Percentiles rank a stretch among this genome's conserved stretches.
phyloP scores from a whole-genome alignment of 1,140 invertebrate genomes.

The Diploscapter pachys region DNA sequence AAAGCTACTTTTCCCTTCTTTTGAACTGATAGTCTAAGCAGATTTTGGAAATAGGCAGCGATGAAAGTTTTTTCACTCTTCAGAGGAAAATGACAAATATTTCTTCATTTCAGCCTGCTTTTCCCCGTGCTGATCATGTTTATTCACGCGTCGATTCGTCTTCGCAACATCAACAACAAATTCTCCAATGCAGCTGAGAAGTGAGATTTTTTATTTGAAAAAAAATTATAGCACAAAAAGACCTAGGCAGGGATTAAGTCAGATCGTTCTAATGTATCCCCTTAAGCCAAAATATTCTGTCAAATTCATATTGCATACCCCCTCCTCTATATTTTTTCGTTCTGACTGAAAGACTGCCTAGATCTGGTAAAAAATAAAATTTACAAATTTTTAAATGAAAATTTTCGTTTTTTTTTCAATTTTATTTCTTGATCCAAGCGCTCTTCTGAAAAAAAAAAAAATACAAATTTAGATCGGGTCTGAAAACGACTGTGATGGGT shows the following conservation, averaged over 20 bases:
- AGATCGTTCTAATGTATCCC: not conserved
- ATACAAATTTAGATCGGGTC: slow-evolving; percentile 5
- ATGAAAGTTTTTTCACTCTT: too few species aligned
- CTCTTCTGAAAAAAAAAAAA: slow-evolving; percentile 4
- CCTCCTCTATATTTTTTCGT: not conserved
- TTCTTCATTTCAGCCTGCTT: slow-evolving; percentile 19
- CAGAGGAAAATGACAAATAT: too few species aligned
- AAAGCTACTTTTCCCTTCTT: too few species aligned
- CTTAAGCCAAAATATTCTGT: not conserved
- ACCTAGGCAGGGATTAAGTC: not conserved
- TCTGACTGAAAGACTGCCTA: not conserved
- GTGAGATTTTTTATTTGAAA: not conserved
- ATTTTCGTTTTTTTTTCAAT: not conserved
- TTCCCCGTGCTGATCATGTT: slow-evolving; percentile 25
- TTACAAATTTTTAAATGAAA: not conserved
- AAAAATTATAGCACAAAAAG: not conserved
- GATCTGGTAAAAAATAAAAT: not conserved
- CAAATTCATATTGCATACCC: not conserved
- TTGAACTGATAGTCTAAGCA: too few species aligned
- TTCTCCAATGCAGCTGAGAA: slow-evolving; percentile 15
- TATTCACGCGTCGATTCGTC: slow-evolving; percentile 23
- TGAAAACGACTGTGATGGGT: slow-evolving; percentile 28
- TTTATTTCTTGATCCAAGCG: not conserved
- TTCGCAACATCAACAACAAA: slow-evolving; percentile 18
- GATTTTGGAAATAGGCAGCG: too few species aligned